Base-by-base conservation (phyloP, 2,888 invertebrate species). In the Pollenia angustigena region DNA sequence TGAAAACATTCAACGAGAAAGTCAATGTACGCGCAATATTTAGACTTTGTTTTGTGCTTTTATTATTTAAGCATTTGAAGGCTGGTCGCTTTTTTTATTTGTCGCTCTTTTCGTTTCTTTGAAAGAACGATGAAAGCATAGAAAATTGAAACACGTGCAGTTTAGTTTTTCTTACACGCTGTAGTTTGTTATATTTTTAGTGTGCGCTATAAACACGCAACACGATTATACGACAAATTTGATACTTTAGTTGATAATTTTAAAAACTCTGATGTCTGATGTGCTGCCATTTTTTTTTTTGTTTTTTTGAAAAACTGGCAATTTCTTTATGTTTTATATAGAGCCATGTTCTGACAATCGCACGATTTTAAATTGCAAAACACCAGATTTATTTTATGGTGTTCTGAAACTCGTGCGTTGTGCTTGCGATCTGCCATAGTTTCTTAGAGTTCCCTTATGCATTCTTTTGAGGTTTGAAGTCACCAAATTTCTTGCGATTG, bases 61-160 rank as follows among this genome's bases (percentile, higher is more conserved):
- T 44, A 72, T 71, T 18, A 56, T 56, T 72, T 64, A 16, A 64
- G 42, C 68, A 79, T 52, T 81, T 50, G 32, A 74, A 58, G 42
- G 46, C 18, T 66, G 12, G 9, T n/a, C n/a, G 62, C 46, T n/a
- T 71, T 46, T 69, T 69, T n/a, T 52, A 16, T 58, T 81, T 81
- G 76, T 81, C 58, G 76, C 81, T 82, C 71, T 58, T 58, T 85
- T 44, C 56, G 54, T 62, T 56, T 69, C 58, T 75, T 58, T 74
- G 81, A 72, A 72, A 69, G 81, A 85, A 79, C 71, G 86, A 86
- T 86, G 86, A 86, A 86, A 86, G 86, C 83, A 80, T 81, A 76
- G 52, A 80, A 81, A 83, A 83, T 86, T 83, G 72, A 83, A 86
- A 86, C 86, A 86, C 86, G 86, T 86, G 86, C 86, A 86, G 54